Percentiles rank a stretch among this genome's conserved stretches.
phyloP scores from a whole-genome alignment of 2,888 invertebrate genomes.

The Subacronicta megacephala region DNA sequence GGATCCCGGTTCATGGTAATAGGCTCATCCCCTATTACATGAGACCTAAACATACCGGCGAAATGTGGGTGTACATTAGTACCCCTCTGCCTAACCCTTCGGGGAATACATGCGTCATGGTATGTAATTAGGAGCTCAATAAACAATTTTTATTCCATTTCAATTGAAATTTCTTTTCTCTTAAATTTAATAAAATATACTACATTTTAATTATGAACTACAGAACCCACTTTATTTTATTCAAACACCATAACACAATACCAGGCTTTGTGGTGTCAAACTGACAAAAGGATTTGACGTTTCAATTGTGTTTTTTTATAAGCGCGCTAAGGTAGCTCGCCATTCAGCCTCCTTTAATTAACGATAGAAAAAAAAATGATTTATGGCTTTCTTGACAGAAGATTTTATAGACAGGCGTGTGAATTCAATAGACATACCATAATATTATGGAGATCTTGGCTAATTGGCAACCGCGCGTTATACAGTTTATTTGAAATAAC shows the following conservation, averaged over 20 bases:
- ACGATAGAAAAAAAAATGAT: slow-evolving; percentile 43
- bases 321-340: slow-evolving; percentile 60
- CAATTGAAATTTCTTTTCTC: too few relatives aligned
- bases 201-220: not conserved
- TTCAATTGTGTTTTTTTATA: slow-evolving; percentile 68
- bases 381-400: slow-evolving; percentile 31
- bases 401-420: not conserved
- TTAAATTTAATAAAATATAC: too few relatives aligned
- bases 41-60: too few relatives aligned
- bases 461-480: too few relatives aligned
- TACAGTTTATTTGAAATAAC: too few relatives aligned
- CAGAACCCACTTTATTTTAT: slow-evolving; percentile 34
- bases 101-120: too few relatives aligned
- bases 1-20: too few relatives aligned
- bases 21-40: too few relatives aligned
- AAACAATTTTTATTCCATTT: too few relatives aligned
- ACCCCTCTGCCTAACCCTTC: too few relatives aligned
- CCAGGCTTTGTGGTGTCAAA: slow-evolving; percentile 37
- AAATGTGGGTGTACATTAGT: too few relatives aligned
- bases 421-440: not conserved
- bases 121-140: too few relatives aligned
- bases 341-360: slow-evolving; percentile 53
- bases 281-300: slow-evolving; percentile 75
- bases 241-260: slow-evolving; percentile 4
- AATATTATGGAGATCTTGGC: not conserved